Percentiles rank a stretch among this genome's conserved stretches.
phyloP scores from a whole-genome alignment of 1,140 invertebrate genomes.

The Hirudo medicinalis region DNA sequence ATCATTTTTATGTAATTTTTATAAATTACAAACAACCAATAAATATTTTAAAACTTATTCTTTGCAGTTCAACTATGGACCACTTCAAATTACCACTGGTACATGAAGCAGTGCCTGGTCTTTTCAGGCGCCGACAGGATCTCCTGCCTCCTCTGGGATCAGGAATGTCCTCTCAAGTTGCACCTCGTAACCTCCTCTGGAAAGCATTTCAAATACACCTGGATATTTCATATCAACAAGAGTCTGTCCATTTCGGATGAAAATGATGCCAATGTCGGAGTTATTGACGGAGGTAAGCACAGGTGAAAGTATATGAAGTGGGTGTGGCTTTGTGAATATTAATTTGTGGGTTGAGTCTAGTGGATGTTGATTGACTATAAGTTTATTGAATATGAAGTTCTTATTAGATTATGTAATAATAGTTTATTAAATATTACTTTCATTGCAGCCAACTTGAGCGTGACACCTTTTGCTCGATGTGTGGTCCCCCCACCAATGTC shows the following conservation, averaged over 20 bases:
- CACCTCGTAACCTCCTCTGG: conserved; percentile 48
- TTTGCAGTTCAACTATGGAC: conserved; percentile 60
- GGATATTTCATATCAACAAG: conserved; percentile 49
- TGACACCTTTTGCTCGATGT: conserved; percentile 58
- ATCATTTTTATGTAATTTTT: background rate
- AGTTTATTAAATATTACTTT: background rate
- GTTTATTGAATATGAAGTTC: background rate
- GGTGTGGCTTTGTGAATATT: background rate
- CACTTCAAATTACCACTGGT: conserved; percentile 77
- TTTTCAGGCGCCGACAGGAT: conserved; percentile 45
- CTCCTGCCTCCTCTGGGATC: conserved; percentile 49
- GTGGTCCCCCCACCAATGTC: conserved; percentile 72
- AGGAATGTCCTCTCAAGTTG: conserved; percentile 47
- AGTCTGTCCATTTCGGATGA: conserved; percentile 42
- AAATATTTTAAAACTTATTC: conserved; percentile 15
- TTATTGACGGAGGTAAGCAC: conserved; percentile 58
- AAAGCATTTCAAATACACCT: conserved; percentile 48
- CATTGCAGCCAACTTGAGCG: conserved; percentile 46
- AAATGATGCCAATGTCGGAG: conserved; percentile 48
- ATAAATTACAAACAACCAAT: background rate
- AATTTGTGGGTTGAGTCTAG: background rate
- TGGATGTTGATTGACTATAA: background rate
- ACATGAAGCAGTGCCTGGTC: conserved; percentile 59
- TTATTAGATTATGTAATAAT: background rate
- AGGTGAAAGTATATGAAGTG: too few species aligned